phyloP scores from a whole-genome alignment of 2,888 invertebrate species.

The Pyrochroa serraticornis region DNA sequence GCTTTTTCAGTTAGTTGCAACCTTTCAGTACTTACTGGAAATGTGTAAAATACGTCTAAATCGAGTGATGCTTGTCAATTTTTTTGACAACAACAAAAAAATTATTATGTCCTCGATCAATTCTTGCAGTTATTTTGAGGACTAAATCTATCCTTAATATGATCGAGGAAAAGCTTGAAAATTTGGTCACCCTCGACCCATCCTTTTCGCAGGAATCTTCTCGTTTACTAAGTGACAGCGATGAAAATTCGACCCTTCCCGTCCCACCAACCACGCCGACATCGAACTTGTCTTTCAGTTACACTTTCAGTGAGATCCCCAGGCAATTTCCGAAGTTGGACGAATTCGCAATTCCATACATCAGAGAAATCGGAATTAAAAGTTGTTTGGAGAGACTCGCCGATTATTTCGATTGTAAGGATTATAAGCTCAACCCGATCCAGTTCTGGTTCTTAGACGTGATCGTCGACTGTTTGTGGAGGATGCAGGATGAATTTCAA shows the following conservation, averaged over 20 bases:
- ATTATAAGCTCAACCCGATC: constrained; percentile 47
- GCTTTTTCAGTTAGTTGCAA: too few species aligned
- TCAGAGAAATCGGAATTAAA: constrained; percentile 51
- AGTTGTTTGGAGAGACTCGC: constrained; percentile 45
- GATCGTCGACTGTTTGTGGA: constrained; percentile 55
- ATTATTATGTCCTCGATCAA: too few species aligned
- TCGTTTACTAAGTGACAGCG: neutral
- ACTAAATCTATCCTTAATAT: too few species aligned
- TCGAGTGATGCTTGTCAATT: too few species aligned
- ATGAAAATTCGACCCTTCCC: neutral
- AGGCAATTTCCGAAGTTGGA: constrained; percentile 37
- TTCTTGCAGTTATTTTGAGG: too few species aligned
- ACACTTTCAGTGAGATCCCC: constrained; percentile 32
- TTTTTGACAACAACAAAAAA: too few species aligned
- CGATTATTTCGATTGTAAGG: constrained; percentile 44
- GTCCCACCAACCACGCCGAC: constrained; percentile 47
- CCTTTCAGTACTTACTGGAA: too few species aligned
- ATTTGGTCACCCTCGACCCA: too few species aligned
- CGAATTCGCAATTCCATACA: constrained; percentile 44
- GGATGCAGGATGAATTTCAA: constrained; percentile 53
- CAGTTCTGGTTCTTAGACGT: constrained; percentile 58
- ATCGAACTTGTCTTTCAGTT: constrained; percentile 34
- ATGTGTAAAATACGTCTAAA: too few species aligned
- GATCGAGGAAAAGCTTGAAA: too few species aligned
- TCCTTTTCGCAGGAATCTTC: too few species aligned